Evolutionary conservation across 2,888 invertebrate species (phyloP), one percentile per base, ranked within the genome.

Genomic region (Rhopalosiphum nymphaeae): DNA sequence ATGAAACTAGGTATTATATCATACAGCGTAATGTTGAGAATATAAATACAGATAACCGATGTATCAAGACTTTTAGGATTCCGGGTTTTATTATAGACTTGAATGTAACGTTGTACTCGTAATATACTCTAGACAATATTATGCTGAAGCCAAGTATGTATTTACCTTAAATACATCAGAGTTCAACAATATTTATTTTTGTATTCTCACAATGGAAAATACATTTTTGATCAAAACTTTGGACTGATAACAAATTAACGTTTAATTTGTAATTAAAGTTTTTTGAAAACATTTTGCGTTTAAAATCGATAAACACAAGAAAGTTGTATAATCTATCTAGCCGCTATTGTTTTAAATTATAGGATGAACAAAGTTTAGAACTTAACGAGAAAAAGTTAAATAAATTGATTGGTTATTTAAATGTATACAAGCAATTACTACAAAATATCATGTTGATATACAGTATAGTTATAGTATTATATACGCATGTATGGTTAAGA

Each of bases 151-250:
- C 7, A 46, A 7, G 44, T 46, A 46, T 46, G 44, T 78, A 42
- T 21, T 7, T 78, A 78, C 21, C 1, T 78, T 21, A 0, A 21
- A 78, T 7, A 78, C 36, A 21, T 16, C 16, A 16, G 7, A 36
- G 21, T 9, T 36, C 78, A 21, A 36, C 78, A 21, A 78, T 5
- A 36, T 78, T 78, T 78, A 36, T 67, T 16, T 36, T 5, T 26
- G 29, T 61, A 26, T 26, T 13, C 13, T 21, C 36, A 67, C 16
- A 36, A 1, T 7, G 78, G 7, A 78, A 78, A 78, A 78, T 16
- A 78, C 9, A 78, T 36, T 78, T 78, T 78, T 78, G 78, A 78
- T 78, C 78, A 78, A 78, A 78, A 78, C 78, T 78, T 36, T 78
- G 1, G 9, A 9, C 78, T 21, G 3, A 78, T 36, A 78, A 36